Evolutionary conservation across 2,888 invertebrate species (phyloP).

Genomic region (Epirrita christyi): DNA sequence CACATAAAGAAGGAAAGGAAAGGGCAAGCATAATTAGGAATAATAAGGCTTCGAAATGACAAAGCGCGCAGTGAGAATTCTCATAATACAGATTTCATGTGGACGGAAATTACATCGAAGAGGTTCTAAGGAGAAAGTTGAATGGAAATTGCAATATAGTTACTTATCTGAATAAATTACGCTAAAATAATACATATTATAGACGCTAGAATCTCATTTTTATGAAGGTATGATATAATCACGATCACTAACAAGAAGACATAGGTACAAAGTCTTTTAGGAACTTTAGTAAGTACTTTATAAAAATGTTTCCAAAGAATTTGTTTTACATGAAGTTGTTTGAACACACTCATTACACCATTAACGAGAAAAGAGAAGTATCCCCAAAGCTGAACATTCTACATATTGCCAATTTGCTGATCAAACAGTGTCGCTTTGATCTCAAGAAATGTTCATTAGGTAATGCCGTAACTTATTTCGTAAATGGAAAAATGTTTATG

Average conservation of each 20-base stretch:
- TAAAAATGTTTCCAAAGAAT: background rate
- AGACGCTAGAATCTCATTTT: too few species aligned
- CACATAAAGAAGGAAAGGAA: constrained; percentile 58
- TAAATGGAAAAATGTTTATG: constrained; percentile 34
- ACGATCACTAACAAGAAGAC: too few species aligned
- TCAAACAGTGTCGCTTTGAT: constrained; percentile 54
- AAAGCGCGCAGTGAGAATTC: constrained; percentile 59
- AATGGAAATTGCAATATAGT: constrained; percentile 1
- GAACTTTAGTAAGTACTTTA: too few species aligned
- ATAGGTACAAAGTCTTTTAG: too few species aligned
- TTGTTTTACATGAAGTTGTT: constrained; percentile 39
- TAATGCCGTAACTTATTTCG: constrained; percentile 47
- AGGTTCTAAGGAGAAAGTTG: constrained; percentile 9
- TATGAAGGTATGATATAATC: too few species aligned
- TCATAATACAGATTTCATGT: constrained; percentile 44
- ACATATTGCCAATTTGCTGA: constrained; percentile 49
- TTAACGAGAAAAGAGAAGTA: constrained; percentile 42
- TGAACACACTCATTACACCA: constrained; percentile 33
- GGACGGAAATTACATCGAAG: constrained; percentile 40
- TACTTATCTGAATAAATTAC: background rate
- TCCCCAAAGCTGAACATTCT: constrained; percentile 29
- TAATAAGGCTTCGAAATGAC: constrained; percentile 67
- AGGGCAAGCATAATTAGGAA: constrained; percentile 70
- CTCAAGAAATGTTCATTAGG: constrained; percentile 51
- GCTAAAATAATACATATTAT: too few species aligned